Conservation (phyloP, 2,888 invertebrate species). For the Pocota personata region DNA sequence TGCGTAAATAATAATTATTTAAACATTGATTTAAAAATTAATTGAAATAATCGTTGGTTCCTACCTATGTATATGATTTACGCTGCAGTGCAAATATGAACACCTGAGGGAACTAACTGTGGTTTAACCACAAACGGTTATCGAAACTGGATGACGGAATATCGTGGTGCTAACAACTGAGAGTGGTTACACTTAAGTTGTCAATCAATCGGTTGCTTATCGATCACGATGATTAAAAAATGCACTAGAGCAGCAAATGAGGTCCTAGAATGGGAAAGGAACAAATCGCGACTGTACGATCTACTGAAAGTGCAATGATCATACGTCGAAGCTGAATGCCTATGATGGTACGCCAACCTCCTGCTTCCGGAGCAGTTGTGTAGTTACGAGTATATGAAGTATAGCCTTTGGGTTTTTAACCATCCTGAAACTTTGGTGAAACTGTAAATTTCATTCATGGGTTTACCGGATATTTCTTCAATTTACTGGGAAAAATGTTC, state of each 20-base stretch:
- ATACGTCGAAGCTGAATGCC: no score
- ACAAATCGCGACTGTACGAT: no score
- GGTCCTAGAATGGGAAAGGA: neutral
- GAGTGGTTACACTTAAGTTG: slow-evolving; percentile 31
- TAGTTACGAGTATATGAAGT: no score
- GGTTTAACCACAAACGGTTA: slow-evolving; percentile 45
- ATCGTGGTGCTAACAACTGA: slow-evolving; percentile 35
- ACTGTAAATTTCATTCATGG: no score
- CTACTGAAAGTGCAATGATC: no score
- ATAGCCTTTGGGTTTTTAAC: no score
- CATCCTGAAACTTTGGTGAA: no score
- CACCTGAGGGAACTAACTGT: slow-evolving; percentile 54
- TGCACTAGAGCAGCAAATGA: neutral
- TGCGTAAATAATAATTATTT: slow-evolving; percentile 29
- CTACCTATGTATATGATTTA: slow-evolving; percentile 24
- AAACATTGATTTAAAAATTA: slow-evolving; percentile 61
- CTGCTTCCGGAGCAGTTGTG: no score
- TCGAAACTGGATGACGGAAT: slow-evolving; percentile 36
- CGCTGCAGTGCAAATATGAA: slow-evolving; percentile 52
- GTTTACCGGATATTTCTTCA: no score
- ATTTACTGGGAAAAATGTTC: no score
- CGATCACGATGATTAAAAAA: neutral
- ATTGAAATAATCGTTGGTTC: slow-evolving; percentile 60
- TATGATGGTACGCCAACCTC: no score
- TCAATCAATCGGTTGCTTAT: neutral